Percentiles rank a stretch among this genome's conserved stretches.
These are phyloP conservation scores for Drosophila truncata DNA, from an alignment of 1,140 invertebrate genomes.

Conservation along the genomic window DNA sequence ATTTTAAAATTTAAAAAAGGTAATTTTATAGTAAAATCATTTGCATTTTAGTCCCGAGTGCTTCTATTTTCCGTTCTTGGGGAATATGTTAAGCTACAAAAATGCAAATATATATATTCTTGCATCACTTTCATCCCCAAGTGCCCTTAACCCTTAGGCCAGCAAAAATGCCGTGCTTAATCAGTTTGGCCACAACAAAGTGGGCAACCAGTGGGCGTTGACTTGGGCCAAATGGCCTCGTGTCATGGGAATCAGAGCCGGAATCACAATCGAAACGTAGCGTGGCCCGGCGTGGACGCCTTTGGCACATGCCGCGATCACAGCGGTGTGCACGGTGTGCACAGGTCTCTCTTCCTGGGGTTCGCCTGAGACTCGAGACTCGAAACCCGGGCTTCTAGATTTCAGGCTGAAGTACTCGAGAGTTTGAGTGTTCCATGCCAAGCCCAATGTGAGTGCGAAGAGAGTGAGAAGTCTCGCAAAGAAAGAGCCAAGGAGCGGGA, in stretches of 20 bases:
- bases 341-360: slow-evolving; percentile 68
- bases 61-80: neutral
- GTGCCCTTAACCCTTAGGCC: neutral
- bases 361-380: slow-evolving; percentile 36
- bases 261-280: slow-evolving; percentile 28
- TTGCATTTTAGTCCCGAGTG: neutral
- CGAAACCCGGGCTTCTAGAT: slow-evolving; percentile 18
- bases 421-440: slow-evolving; percentile 56
- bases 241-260: slow-evolving; percentile 30
- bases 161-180: slow-evolving; percentile 18
- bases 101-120: neutral
- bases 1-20: neutral
- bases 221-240: slow-evolving; percentile 39
- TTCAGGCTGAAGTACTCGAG: slow-evolving; percentile 6
- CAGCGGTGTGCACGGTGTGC: slow-evolving; percentile 58
- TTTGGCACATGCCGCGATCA: slow-evolving; percentile 81
- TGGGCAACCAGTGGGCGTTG: slow-evolving; percentile 47
- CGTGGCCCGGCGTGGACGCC: slow-evolving; percentile 43
- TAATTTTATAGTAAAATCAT: neutral
- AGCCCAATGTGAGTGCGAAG: slow-evolving; percentile 29
- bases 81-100: neutral
- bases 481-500: slow-evolving; percentile 17
- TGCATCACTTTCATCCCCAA: slow-evolving; percentile 18
- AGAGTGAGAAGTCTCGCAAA: slow-evolving; percentile 32
- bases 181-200: slow-evolving; percentile 50